Base-by-base conservation (phyloP, 2,797 vertebrate genomes). In the Lithobates pipiens region DNA sequence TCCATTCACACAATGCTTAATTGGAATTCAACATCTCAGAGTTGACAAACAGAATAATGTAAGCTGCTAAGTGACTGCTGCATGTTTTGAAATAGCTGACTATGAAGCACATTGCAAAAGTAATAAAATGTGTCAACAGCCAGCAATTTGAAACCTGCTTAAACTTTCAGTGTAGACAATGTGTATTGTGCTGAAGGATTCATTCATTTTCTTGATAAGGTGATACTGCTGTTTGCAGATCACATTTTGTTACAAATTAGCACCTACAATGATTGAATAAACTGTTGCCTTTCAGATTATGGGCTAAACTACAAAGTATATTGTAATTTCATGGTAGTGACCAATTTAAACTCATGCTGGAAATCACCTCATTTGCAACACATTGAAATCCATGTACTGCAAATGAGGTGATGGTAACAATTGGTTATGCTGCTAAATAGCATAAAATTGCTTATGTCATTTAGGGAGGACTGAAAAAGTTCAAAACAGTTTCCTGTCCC, bases 81-180 rank as follows among this genome's bases (percentile, higher is more conserved):
- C 42, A 69, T 69, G 77, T 10, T 39, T 68, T 78, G 39, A 79
- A 46, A 79, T 68, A 21, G 67, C 61, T 67, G 32, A 29, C 77
- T 44, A 21, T 29, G 42, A 42, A 42, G 42, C 27, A 68, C 65
- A 68, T 4, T 46, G 61, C 34, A 78, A 42, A 78, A 44, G 42
- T 44, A 78, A 18, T 21, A 21, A 79, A 79, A 79, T 69, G 42
- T 68, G 63, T 68, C 77, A 79, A 39, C 65, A 79, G 23, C 77
- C 65, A 16, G 39, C 42, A 69, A 79, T 79, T 79, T 46, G 3
- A 23, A 50, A 67, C 29, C 39, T 32, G 39, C 44, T 79, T 69
- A 69, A 46, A 27, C 65, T 50, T 79, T 78, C 36, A 78, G 63
- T 39, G 27, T 29, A 79, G 67, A 46, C 44, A 29, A 18, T 29